Base-by-base conservation (phyloP, 1,140 invertebrate genomes). In the Meloidogyne floridensis region DNA sequence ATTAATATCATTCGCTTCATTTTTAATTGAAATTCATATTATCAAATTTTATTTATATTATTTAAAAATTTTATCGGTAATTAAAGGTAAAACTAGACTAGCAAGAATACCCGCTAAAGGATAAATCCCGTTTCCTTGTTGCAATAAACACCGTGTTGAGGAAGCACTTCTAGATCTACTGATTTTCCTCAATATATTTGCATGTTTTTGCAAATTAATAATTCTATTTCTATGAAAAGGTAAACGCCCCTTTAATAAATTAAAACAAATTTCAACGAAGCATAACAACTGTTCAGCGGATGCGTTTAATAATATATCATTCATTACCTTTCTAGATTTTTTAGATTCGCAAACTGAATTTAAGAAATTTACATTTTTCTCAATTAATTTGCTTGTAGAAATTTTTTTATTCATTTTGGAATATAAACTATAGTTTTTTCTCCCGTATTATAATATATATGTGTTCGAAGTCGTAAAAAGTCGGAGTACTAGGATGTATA, bases 231-330 rank as follows among this genome's bases (percentile, higher is more conserved):
- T 59, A 11, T 43, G 15, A 15, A 54, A 15, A 11, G 43, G 43
- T 13, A 82, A 47, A 2, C 81, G 81, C 8, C 69, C 20, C 7
- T 59, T 42, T 7, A 82, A n/a, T n/a, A 82, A 15, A 59, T 82
- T 82, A 6, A 84, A 15, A 51, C 81, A 72, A n/a, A 70, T 20
- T 42, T 82, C 81, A n/a, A 82, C 81, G 7, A 82, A 18, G 9
- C 59, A 43, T 32, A 82, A 74, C 81, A 82, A 53, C n/a, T 82
- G 82, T 5, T 82, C 78, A 20, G 4, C 32, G 9, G 15, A 43
- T 5, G 76, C 76, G n/a, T 72, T 9, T 3, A 5, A 13, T n/a
- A 77, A 7, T 15, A 65, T 7, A 8, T n/a, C 8, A 6, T 53
- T 15, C 2, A 47, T 47, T 47, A 6, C 2, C 6, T 47, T 47